These are phyloP conservation scores for Amazona vittata DNA, from an alignment of 2,113 vertebrate genomes.

Conservation along the genomic window DNA sequence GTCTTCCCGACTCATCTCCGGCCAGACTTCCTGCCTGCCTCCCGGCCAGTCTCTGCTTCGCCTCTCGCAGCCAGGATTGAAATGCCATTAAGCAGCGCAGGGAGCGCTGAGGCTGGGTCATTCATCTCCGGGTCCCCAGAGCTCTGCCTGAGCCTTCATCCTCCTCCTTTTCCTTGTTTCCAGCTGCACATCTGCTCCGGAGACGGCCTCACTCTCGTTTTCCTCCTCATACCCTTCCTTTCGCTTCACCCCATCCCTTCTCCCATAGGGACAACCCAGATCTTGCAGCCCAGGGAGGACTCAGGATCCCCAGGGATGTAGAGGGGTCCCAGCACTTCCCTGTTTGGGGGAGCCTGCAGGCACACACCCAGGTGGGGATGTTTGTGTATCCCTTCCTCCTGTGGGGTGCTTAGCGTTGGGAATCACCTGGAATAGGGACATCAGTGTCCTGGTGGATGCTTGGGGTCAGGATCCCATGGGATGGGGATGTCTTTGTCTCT, in stretches of 20 bases:
- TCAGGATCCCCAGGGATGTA: accelerated
- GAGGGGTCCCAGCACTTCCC: not conserved
- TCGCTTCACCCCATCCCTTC: accelerated
- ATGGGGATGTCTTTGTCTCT: not conserved
- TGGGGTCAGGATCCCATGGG: accelerated
- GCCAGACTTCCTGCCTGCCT: slow-evolving; percentile 35
- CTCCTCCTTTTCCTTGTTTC: not conserved
- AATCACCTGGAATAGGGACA: not conserved
- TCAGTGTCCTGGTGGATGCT: not conserved
- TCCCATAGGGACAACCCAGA: not conserved
- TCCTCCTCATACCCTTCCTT: not conserved
- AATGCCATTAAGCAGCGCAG: not conserved
- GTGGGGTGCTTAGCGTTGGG: accelerated
- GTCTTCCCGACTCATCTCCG: not conserved
- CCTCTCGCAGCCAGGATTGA: not conserved
- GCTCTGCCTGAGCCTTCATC: not conserved
- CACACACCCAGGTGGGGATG: accelerated
- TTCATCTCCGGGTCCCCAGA: not conserved
- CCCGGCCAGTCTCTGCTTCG: not conserved
- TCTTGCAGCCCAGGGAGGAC: not conserved
- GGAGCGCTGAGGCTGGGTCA: not conserved
- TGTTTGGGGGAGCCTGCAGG: too few relatives aligned
- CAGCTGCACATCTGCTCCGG: not conserved
- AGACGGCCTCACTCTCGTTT: not conserved
- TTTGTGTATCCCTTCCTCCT: not conserved